Evolutionary conservation across 2,797 vertebrate genomes (phyloP).

Genomic region (Xerus rutilus): DNA sequence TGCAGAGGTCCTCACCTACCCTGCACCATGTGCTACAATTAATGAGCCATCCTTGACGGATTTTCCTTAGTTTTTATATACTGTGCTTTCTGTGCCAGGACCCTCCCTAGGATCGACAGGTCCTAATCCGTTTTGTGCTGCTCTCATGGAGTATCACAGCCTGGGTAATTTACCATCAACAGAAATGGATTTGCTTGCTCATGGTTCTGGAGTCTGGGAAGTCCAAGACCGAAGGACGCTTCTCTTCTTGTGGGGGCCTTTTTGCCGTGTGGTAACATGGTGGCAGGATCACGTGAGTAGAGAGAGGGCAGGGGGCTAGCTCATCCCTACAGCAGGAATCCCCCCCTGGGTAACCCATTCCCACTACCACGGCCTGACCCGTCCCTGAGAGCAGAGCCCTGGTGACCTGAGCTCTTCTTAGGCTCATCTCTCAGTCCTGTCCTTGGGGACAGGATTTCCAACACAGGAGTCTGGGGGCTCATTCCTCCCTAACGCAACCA

Average conservation of each 20-base stretch:
- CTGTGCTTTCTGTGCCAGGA: background rate
- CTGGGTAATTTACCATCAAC: background rate
- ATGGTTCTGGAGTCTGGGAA: too few relatives aligned
- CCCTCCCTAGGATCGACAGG: too few relatives aligned
- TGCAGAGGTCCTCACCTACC: background rate
- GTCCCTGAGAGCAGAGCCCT: background rate
- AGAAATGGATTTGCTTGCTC: background rate
- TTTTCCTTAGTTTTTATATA: background rate
- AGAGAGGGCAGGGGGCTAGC: background rate
- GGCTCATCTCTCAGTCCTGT: background rate
- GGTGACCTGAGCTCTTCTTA: too few relatives aligned
- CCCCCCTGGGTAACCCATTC: background rate
- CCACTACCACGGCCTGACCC: background rate
- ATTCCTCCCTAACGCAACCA: background rate
- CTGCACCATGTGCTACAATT: background rate
- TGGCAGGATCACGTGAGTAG: background rate
- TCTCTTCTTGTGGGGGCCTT: background rate
- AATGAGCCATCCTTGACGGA: fast-evolving
- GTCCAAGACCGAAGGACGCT: too few relatives aligned
- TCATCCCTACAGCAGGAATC: too few relatives aligned
- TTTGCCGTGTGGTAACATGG: too few relatives aligned
- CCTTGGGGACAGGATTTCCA: background rate
- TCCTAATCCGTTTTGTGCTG: background rate
- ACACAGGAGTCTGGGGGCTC: background rate
- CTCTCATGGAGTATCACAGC: background rate